Conservation (phyloP, 2,888 invertebrate species). For the Neoscelio sp. region DNA sequence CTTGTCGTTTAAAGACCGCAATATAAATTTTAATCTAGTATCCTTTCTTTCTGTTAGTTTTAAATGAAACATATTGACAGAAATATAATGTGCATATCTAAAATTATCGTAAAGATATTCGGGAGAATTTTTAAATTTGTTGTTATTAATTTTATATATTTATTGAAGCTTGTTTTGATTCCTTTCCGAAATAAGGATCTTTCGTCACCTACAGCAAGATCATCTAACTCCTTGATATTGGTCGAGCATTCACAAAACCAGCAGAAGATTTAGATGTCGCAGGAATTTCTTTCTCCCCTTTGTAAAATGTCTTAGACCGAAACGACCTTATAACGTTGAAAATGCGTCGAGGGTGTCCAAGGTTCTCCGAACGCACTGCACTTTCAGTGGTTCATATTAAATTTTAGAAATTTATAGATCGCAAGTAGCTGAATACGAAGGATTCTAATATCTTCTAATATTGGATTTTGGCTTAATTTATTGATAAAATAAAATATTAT, state of each 20-base stretch:
- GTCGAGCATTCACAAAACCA: constrained; percentile 41
- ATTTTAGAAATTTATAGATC: constrained; percentile 50
- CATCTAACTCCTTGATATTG: constrained; percentile 71
- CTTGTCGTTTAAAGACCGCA: constrained; percentile 30
- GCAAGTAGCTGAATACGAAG: constrained; percentile 14
- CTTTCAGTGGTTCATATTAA: constrained; percentile 47
- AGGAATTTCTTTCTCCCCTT: constrained; percentile 52
- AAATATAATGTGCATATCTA: no score
- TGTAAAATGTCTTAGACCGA: constrained; percentile 46
- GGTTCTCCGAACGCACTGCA: constrained; percentile 26
- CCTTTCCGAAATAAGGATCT: no score
- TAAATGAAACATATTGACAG: not conserved
- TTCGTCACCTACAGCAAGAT: constrained; percentile 54
- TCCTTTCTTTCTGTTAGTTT: constrained; percentile 2
- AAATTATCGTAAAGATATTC: no score
- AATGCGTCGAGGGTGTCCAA: constrained; percentile 20
- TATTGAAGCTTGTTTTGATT: no score
- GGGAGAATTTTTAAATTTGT: no score
- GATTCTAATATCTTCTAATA: constrained; percentile 20
- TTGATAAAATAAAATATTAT: not conserved
- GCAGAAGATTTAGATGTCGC: constrained; percentile 66
- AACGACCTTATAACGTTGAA: constrained; percentile 49
- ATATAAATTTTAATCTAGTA: constrained; percentile 31
- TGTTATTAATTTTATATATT: no score
- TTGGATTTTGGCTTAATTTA: constrained; percentile 18